Conservation (phyloP, 2,113 vertebrate genomes). For the Ciconia boyciana region DNA sequence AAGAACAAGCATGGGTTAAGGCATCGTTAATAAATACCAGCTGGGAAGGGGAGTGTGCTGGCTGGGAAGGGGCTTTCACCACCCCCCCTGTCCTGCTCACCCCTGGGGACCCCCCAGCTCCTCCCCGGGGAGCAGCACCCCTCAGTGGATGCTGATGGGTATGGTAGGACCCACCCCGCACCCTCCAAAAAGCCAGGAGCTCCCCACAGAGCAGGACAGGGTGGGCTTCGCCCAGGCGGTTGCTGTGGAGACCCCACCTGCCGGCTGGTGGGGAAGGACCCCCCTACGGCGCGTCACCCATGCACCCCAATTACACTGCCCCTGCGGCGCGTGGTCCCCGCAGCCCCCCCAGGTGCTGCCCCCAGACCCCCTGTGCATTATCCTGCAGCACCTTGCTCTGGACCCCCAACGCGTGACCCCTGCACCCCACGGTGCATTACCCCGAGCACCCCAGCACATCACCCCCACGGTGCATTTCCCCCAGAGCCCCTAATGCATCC, state of each 20-base stretch:
- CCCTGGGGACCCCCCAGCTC: not conserved
- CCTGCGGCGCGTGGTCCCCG: accelerated
- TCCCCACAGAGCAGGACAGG: not conserved
- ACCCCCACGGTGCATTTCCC: not conserved
- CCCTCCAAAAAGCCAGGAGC: not conserved
- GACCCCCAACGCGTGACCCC: too few species aligned
- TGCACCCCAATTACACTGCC: not conserved
- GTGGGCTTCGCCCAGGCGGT: not conserved
- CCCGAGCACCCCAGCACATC: not conserved
- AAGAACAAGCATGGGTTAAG: not conserved
- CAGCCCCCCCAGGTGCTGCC: not conserved
- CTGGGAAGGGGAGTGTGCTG: not conserved
- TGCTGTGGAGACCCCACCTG: not conserved
- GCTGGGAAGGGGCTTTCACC: not conserved
- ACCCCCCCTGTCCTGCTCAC: not conserved
- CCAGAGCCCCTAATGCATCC: not conserved
- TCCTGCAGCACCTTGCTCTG: not conserved
- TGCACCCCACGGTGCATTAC: not conserved
- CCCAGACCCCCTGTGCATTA: not conserved
- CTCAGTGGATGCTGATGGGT: not conserved
- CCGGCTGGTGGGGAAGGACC: too few species aligned
- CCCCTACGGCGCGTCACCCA: not conserved
- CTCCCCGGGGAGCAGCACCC: not conserved
- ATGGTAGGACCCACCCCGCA: not conserved
- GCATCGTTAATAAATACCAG: not conserved